Evolutionary conservation across 35 echinoderm and acorn worm genomes (phyloP).

Genomic region (Patiria miniata): DNA sequence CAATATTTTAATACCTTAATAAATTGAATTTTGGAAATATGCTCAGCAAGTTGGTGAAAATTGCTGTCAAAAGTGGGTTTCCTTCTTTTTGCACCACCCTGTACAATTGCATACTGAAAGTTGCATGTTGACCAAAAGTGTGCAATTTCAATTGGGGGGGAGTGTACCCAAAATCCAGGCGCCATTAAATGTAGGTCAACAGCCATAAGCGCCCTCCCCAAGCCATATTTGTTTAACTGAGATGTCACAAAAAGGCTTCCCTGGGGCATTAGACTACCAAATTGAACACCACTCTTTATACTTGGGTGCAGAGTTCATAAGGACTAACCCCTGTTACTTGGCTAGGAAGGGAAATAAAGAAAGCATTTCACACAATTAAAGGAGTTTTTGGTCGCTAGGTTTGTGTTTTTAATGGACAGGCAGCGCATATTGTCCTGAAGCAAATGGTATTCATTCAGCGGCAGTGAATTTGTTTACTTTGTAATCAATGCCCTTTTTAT

Average conservation of each 20-base stretch:
- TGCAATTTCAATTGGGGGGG: not conserved
- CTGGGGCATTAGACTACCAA: not conserved
- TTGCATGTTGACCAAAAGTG: not conserved
- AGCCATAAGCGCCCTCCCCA: not conserved
- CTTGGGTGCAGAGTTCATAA: not conserved
- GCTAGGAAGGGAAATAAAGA: too few relatives aligned
- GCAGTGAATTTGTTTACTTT: slow-evolving; percentile 22
- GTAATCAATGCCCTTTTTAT: slow-evolving; percentile 22
- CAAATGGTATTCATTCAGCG: not conserved
- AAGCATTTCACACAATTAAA: not conserved
- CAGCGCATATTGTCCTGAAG: not conserved
- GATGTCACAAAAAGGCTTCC: not conserved
- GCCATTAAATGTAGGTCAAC: slow-evolving; percentile 13
- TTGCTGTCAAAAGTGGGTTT: too few relatives aligned
- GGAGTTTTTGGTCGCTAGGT: not conserved
- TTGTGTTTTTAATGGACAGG: too few relatives aligned
- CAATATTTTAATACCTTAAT: too few relatives aligned
- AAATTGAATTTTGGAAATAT: too few relatives aligned
- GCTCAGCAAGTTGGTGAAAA: too few relatives aligned
- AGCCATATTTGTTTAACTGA: not conserved
- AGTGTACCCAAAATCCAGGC: not conserved
- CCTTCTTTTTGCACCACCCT: too few relatives aligned
- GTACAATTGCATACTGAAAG: too few relatives aligned
- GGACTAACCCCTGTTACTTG: not conserved
- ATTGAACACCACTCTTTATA: not conserved